Conservation (phyloP, 2,888 invertebrate species). For the Lottia gigantea region DNA sequence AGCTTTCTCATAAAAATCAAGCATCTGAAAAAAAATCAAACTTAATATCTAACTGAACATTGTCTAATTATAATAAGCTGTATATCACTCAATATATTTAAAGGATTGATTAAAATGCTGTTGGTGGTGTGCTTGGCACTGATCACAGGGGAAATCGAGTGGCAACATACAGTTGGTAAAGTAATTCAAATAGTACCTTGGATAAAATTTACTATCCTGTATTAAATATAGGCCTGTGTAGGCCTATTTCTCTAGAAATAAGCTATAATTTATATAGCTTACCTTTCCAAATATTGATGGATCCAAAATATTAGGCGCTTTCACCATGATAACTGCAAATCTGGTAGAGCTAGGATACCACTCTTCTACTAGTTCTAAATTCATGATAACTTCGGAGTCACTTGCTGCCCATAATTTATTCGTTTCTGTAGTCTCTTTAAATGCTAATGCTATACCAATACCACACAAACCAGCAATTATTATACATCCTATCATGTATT, state of each 20-base stretch:
- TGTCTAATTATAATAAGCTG: no score
- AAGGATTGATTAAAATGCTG: no score
- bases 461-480: conserved; percentile 37
- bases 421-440: conserved; percentile 44
- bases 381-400: conserved; percentile 39
- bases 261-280: conserved; percentile 29
- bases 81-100: no score
- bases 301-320: conserved; percentile 44
- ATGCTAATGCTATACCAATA: conserved; percentile 40
- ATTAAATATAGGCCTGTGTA: no score
- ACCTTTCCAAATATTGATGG: conserved; percentile 43
- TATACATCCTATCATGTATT: conserved; percentile 34
- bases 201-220: no score
- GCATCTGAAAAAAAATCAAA: conserved; percentile 39
- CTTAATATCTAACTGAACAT: no score
- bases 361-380: conserved; percentile 42
- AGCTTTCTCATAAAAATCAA: conserved; percentile 36
- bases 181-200: no score
- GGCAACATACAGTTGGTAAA: no score
- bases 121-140: no score
- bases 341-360: conserved; percentile 47
- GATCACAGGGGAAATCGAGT: no score
- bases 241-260: no score
- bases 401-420: conserved; percentile 51
- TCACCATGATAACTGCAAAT: conserved; percentile 43